Conservation (phyloP, 1,140 invertebrate genomes). For the Drosophila carrolli region DNA sequence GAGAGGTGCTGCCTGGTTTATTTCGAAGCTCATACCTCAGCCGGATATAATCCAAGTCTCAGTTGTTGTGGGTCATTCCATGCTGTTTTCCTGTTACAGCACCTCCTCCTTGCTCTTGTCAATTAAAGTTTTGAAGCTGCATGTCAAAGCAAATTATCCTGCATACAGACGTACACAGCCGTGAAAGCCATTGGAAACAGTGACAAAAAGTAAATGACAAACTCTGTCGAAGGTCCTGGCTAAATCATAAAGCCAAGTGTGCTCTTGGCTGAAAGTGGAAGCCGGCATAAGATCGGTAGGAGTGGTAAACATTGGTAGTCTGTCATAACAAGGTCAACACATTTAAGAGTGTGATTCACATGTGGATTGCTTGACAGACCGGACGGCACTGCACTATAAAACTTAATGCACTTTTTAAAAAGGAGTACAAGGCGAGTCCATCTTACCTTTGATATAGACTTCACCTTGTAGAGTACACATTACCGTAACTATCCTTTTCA, state of each 20-base stretch:
- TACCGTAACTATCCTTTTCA: no score
- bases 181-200: slow-evolving; percentile 24
- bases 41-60: slow-evolving; percentile 23
- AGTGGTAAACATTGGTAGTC: slow-evolving; percentile 48
- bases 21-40: slow-evolving; percentile 7
- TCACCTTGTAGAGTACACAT: no score
- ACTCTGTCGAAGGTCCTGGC: slow-evolving; percentile 31
- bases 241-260: slow-evolving; percentile 48
- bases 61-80: slow-evolving; percentile 12
- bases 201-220: slow-evolving; percentile 42
- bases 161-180: slow-evolving; percentile 25
- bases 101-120: slow-evolving; percentile 32
- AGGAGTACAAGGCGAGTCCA: no score
- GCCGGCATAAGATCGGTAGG: slow-evolving; percentile 1
- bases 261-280: slow-evolving; percentile 39
- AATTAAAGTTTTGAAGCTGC: slow-evolving; percentile 77
- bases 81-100: neutral
- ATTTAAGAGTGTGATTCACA: slow-evolving; percentile 61
- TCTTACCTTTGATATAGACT: no score
- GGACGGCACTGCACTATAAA: neutral
- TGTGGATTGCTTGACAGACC: slow-evolving; percentile 35
- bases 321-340: slow-evolving; percentile 49
- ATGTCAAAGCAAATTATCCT: slow-evolving; percentile 73
- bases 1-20: slow-evolving; percentile 16
- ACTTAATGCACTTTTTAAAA: no score